phyloP scores from a whole-genome alignment of 2,888 invertebrate genomes.

The Eueremaeus valkanovi region DNA sequence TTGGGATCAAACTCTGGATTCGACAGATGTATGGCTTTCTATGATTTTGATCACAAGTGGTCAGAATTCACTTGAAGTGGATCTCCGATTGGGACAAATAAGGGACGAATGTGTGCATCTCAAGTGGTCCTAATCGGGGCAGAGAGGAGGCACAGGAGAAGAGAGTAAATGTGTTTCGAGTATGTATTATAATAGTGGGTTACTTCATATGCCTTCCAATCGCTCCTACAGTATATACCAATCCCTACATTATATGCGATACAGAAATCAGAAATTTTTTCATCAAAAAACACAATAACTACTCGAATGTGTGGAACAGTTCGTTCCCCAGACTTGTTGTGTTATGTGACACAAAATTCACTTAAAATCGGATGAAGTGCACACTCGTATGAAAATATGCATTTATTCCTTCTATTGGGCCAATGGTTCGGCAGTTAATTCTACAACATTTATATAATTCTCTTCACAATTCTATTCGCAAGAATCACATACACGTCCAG shows the following conservation, averaged over 20 bases:
- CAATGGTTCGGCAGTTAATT: slow-evolving; percentile 27
- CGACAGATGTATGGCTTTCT: slow-evolving; percentile 28
- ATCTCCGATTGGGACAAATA: slow-evolving; percentile 26
- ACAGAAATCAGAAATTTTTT: slow-evolving; percentile 2
- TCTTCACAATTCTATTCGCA: neutral
- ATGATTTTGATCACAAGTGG: slow-evolving; percentile 31
- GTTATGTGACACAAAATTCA: slow-evolving; percentile 32
- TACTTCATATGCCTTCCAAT: slow-evolving; percentile 12
- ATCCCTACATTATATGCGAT: neutral
- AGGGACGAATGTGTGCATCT: neutral
- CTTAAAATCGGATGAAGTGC: slow-evolving; percentile 27
- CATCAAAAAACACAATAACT: slow-evolving; percentile 10
- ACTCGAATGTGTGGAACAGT: neutral
- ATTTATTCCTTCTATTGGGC: neutral
- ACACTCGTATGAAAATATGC: slow-evolving; percentile 31
- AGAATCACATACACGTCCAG: slow-evolving; percentile 27
- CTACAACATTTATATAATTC: slow-evolving; percentile 14
- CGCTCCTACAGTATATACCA: neutral
- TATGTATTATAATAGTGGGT: slow-evolving; percentile 27
- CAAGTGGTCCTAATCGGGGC: slow-evolving; percentile 31
- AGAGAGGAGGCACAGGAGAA: neutral
- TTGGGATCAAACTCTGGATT: neutral
- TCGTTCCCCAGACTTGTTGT: neutral
- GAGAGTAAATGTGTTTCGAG: slow-evolving; percentile 18
- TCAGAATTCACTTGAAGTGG: slow-evolving; percentile 21